Conservation (phyloP, 1,140 invertebrate species). For the Calliopsis andreniformis region DNA sequence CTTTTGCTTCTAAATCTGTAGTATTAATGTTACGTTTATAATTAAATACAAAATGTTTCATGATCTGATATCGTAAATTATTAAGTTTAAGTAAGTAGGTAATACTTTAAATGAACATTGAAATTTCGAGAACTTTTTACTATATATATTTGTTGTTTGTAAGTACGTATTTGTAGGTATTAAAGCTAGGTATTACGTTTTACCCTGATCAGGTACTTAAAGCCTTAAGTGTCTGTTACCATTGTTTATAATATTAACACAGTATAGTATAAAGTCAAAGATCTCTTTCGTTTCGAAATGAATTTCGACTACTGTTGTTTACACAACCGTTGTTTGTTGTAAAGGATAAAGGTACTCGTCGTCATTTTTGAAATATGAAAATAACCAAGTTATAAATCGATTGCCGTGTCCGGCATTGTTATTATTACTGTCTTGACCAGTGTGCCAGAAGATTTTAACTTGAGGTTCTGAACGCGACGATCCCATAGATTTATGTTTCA, state of each 20-base stretch:
- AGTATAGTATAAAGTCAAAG: background rate
- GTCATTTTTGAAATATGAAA: conserved; percentile 21
- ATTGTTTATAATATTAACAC: background rate
- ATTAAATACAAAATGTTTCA: too few species aligned
- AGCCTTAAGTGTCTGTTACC: background rate
- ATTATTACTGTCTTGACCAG: conserved; percentile 1
- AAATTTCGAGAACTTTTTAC: background rate
- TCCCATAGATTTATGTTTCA: conserved; percentile 51
- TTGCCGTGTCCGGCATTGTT: background rate
- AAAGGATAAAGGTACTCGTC: conserved; percentile 48
- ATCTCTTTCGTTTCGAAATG: background rate
- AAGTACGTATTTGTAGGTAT: background rate
- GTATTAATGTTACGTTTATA: too few species aligned
- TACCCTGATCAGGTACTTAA: conserved; percentile 3
- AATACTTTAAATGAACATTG: too few species aligned
- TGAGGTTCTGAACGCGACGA: background rate
- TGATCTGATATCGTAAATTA: too few species aligned
- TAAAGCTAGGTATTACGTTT: background rate
- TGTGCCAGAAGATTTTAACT: background rate
- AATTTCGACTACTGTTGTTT: conserved; percentile 10
- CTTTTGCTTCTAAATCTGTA: too few species aligned
- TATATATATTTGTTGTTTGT: too few species aligned
- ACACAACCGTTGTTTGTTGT: conserved; percentile 63
- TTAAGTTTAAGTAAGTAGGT: too few species aligned
- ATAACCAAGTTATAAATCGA: conserved; percentile 18